These are phyloP conservation scores for Scaptomyza tumidula DNA, from an alignment of 2,888 invertebrate genomes.

Conservation along the genomic window DNA sequence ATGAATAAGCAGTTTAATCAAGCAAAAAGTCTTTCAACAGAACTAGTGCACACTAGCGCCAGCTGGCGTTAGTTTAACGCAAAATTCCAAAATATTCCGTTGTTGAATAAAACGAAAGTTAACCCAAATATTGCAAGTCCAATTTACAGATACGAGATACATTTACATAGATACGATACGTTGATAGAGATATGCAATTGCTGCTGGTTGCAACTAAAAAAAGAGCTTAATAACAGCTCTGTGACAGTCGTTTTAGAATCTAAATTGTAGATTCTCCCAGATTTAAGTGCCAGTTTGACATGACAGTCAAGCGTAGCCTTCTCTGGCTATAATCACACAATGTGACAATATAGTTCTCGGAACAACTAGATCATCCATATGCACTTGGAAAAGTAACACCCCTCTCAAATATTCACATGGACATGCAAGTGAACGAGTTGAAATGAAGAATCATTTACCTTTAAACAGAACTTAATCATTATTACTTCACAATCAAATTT, in stretches of 20 bases:
- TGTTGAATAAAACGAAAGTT: conserved; percentile 38
- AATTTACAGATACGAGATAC: conserved; percentile 14
- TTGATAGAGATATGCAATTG: conserved; percentile 8
- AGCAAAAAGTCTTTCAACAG: neutral
- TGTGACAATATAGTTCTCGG: conserved; percentile 29
- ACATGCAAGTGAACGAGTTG: no score
- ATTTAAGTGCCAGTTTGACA: conserved; percentile 51
- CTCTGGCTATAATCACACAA: conserved; percentile 34
- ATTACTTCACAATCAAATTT: no score
- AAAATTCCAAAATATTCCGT: conserved; percentile 11
- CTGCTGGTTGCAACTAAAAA: neutral
- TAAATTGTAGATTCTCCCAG: conserved; percentile 29
- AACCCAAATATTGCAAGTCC: conserved; percentile 47
- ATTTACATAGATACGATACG: conserved; percentile 2
- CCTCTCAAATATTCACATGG: neutral
- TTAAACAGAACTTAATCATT: no score
- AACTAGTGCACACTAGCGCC: conserved; percentile 19
- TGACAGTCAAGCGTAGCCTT: conserved; percentile 34
- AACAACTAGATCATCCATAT: neutral
- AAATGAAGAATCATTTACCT: no score
- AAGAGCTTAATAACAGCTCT: neutral
- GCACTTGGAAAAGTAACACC: neutral
- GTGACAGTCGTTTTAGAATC: conserved; percentile 21
- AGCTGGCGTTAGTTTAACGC: conserved; percentile 16
- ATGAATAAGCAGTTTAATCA: conserved; percentile 12